Base-by-base conservation (phyloP, 2,113 vertebrate genomes). In the Vidua chalybeata region DNA sequence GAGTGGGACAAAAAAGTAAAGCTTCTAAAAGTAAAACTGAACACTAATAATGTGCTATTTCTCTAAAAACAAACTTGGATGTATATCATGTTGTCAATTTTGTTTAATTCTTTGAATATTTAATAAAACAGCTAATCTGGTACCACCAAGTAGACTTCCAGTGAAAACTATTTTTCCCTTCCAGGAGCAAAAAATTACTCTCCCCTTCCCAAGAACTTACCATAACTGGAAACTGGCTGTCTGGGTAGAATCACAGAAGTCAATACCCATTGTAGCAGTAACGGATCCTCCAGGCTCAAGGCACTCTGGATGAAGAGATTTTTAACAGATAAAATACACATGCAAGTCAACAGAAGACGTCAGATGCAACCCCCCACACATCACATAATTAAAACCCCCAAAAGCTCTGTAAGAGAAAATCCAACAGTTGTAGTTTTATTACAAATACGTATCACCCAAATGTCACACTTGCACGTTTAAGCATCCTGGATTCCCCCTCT, bases 241-340 rank as follows among this genome's bases (percentile, higher is more conserved):
- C 96, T 99, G 99, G 89, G 99, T 99, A 74, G 99, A 99, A 98
- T 99, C 99, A 96, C 98, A 99, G 96, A 99, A 99, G 98, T 99
- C 99, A 72, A 99, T 98, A 90, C 99, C 99, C 98, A 99, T 82
- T 93, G 99, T 98, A 92, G 99, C 98, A 1, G 98, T 99, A 95
- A 99, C 92, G 30, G 99, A 99, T 96, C 97, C 98, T 93, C 97
- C 98, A 84, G 98, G 98, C 96, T 99, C 98, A 95, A 99, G 98
- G 84, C 96, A 98, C 81, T 98, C 99, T 99, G 98, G 91, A 94
- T 81, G 77, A 96, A 95, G 96, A 97, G 26, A 96, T 97, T 98
- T 97, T 94, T 82, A 95, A 96, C 11, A 93, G 72, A 24, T 96
- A 59, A 94, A 94, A 26, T 76, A 49, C 17, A 31, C 61, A 43